Evolutionary conservation across 2,113 vertebrate genomes (phyloP).

Genomic region (Carassius gibelio): DNA sequence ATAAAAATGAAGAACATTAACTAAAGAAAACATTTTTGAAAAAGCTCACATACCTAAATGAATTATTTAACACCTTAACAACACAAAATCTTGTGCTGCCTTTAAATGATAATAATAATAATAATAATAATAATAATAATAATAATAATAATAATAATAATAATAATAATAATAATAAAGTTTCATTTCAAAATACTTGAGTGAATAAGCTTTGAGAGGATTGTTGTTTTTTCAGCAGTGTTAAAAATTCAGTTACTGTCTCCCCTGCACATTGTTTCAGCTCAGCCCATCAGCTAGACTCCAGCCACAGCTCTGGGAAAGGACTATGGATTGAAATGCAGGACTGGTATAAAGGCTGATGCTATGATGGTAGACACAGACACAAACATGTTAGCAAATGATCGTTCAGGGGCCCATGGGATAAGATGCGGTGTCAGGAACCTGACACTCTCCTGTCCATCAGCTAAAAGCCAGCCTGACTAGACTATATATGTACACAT

Average conservation of each 20-base stretch:
- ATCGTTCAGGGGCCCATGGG: slow-evolving; percentile 2
- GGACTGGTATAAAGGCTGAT: slow-evolving; percentile 36
- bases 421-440: slow-evolving; percentile 33
- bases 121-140: too few relatives aligned
- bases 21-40: too few relatives aligned
- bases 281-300: background rate
- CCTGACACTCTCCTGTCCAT: slow-evolving; percentile 48
- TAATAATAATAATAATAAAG: too few relatives aligned
- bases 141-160: too few relatives aligned
- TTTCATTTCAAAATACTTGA: too few relatives aligned
- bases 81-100: background rate
- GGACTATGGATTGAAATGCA: slow-evolving; percentile 38
- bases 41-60: too few relatives aligned
- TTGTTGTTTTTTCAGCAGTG: background rate
- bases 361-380: slow-evolving; percentile 43
- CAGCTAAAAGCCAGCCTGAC: slow-evolving; percentile 21
- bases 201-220: background rate
- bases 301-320: background rate
- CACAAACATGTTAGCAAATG: slow-evolving; percentile 51
- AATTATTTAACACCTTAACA: too few relatives aligned
- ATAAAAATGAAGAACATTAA: too few relatives aligned
- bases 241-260: background rate
- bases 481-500: background rate
- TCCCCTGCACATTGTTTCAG: background rate
- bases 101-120: background rate